Percentiles rank a stretch among this genome's conserved stretches.
phyloP scores from a whole-genome alignment of 2,113 vertebrate species.

The Nymphicus hollandicus region DNA sequence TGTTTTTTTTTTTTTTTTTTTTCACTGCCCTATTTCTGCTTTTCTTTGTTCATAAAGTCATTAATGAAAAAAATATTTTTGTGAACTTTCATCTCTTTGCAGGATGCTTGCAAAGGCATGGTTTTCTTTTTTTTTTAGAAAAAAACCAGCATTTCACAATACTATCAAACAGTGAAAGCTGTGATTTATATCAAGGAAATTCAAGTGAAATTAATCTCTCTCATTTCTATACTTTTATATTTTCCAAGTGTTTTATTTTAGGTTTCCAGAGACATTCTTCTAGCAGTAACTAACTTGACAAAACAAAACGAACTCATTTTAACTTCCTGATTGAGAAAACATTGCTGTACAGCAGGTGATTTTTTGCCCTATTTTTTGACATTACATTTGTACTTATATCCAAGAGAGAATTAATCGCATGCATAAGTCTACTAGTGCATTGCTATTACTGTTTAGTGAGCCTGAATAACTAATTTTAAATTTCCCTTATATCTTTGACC shows the following conservation, averaged over 20 bases:
- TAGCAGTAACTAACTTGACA: neutral
- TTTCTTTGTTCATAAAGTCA: neutral
- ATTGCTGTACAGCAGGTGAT: neutral
- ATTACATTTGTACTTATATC: neutral
- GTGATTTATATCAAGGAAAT: neutral
- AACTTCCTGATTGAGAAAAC: neutral
- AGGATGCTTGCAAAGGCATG: neutral
- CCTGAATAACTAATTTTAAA: slow-evolving; percentile 26
- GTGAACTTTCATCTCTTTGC: neutral
- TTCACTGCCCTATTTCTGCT: neutral
- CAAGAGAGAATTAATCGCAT: neutral
- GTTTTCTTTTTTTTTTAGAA: neutral
- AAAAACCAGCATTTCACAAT: neutral
- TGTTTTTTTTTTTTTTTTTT: neutral
- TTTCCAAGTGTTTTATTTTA: neutral
- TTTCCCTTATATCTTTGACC: neutral
- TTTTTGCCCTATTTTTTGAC: neutral
- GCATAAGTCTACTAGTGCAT: neutral
- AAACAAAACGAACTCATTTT: neutral
- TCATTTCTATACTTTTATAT: neutral
- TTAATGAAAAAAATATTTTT: neutral
- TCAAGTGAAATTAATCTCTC: neutral
- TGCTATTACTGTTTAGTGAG: neutral
- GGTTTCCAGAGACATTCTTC: neutral
- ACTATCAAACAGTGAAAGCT: neutral